phyloP scores from a whole-genome alignment of 1,140 invertebrate species.

The Bombus superbus region DNA sequence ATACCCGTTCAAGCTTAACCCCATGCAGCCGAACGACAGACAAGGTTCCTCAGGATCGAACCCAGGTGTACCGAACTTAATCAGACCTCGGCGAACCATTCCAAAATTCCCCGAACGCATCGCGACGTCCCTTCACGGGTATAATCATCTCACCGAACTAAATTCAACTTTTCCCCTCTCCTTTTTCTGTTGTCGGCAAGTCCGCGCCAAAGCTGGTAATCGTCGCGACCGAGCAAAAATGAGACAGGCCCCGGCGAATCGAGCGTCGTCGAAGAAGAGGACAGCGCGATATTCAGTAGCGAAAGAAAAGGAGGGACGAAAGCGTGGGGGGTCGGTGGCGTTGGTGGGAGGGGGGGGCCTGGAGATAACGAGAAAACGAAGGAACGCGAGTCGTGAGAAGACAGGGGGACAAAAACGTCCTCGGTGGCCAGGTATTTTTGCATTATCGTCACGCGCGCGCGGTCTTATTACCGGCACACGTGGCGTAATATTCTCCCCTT shows the following conservation, averaged over 20 bases:
- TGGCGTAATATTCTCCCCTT: slow-evolving; percentile 78
- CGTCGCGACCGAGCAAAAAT: slow-evolving; percentile 20
- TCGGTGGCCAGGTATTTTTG: slow-evolving; percentile 71
- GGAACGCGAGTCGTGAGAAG: slow-evolving; percentile 28
- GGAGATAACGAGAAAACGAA: slow-evolving; percentile 49
- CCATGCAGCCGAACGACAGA: background rate
- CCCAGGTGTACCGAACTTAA: slow-evolving; percentile 6
- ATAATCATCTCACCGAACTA: slow-evolving; percentile 2
- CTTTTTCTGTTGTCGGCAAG: background rate
- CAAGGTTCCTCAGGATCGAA: background rate
- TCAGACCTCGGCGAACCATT: background rate
- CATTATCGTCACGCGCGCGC: slow-evolving; percentile 79
- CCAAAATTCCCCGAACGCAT: background rate
- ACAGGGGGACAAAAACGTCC: slow-evolving; percentile 11
- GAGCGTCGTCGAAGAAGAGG: background rate
- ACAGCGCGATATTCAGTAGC: background rate
- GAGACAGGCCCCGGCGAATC: background rate
- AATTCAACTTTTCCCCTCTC: slow-evolving; percentile 27
- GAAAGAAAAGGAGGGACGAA: background rate
- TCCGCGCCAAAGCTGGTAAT: slow-evolving; percentile 32
- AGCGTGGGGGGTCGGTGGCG: background rate
- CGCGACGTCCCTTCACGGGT: background rate
- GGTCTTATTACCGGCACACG: slow-evolving; percentile 80
- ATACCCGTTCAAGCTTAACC: background rate
- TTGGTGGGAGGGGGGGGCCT: background rate